phyloP scores from a whole-genome alignment of 2,113 vertebrate genomes.

The Rhinopomastus cyanomelas region DNA sequence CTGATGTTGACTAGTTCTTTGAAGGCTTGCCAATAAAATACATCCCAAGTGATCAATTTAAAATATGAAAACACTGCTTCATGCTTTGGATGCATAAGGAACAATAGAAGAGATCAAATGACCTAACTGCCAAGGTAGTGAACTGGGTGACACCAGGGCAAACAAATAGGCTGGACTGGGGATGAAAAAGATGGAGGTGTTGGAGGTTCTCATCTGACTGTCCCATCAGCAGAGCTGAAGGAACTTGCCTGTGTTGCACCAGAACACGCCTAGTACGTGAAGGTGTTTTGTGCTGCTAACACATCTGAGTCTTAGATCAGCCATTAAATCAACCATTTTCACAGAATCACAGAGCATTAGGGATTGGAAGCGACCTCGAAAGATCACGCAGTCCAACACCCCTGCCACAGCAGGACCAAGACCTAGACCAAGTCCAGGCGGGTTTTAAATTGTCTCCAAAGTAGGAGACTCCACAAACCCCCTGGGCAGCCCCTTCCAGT shows the following conservation, averaged over 20 bases:
- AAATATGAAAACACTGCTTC: background rate
- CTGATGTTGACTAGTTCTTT: background rate
- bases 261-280: background rate
- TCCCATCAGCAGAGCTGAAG: background rate
- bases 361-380: no score
- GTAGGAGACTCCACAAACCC: no score
- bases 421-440: no score
- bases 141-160: background rate
- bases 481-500: no score
- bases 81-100: background rate
- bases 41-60: background rate
- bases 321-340: no score
- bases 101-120: background rate
- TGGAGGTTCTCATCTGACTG: background rate
- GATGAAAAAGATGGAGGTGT: background rate
- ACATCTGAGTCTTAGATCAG: background rate
- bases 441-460: no score
- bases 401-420: no score
- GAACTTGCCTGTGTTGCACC: background rate
- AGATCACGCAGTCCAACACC: no score
- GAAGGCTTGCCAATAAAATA: background rate
- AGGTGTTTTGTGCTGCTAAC: background rate
- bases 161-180: background rate
- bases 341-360: no score
- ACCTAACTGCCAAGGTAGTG: background rate